Conservation (phyloP, 1,140 invertebrate species). For the Drosophila melanogaster region DNA sequence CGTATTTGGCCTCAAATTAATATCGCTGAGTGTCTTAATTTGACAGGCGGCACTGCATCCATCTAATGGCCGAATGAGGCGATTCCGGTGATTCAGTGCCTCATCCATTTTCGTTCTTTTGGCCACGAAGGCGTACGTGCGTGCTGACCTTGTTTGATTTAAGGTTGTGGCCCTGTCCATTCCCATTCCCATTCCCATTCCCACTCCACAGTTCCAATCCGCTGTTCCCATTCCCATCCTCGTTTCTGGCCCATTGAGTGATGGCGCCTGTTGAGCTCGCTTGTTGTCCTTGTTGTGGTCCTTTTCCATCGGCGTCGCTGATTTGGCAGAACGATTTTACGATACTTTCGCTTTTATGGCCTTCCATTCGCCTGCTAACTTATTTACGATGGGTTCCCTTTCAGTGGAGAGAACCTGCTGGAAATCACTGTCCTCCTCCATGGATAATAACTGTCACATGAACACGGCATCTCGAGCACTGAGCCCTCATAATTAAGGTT, state of each 20-base stretch:
- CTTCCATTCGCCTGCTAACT: conserved; percentile 36
- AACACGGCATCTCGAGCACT: conserved; percentile 26
- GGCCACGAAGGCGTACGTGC: conserved; percentile 41
- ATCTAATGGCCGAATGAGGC: conserved; percentile 19
- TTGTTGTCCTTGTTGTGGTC: conserved; percentile 16
- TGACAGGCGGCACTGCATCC: conserved; percentile 26
- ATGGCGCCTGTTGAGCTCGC: conserved; percentile 42
- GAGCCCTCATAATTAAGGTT: conserved; percentile 56
- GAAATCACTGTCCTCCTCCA: conserved; percentile 27
- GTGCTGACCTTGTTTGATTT: conserved; percentile 45
- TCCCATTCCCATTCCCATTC: not conserved
- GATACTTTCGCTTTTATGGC: conserved; percentile 49
- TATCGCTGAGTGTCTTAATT: conserved; percentile 16
- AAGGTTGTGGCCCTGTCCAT: conserved; percentile 16
- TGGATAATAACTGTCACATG: conserved; percentile 28
- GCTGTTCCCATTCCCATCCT: not conserved
- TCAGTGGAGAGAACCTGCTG: conserved; percentile 2
- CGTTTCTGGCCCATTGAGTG: conserved; percentile 30
- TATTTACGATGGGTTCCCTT: conserved; percentile 35
- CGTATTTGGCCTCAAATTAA: conserved; percentile 21
- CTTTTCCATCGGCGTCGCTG: conserved; percentile 6
- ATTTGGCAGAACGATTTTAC: conserved; percentile 42
- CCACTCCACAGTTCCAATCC: not conserved
- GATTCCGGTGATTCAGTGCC: conserved; percentile 44
- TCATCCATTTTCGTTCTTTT: conserved; percentile 30